Evolutionary conservation across 2,888 invertebrate species (phyloP).

Genomic region (Galerucella pusilla): DNA sequence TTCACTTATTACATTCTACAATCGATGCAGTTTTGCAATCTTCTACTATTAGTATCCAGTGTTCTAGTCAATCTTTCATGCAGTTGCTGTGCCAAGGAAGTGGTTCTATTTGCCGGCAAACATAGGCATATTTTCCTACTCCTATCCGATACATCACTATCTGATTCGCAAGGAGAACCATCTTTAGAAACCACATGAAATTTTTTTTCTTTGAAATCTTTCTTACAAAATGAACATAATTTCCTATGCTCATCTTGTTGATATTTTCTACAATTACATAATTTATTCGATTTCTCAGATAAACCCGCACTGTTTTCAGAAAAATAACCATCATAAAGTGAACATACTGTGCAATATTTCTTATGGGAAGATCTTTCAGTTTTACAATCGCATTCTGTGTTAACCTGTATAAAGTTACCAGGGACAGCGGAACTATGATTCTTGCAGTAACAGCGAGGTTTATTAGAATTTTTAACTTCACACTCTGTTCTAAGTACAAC

Average conservation of each 20-base stretch:
- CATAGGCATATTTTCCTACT: constrained; percentile 47
- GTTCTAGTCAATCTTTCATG: constrained; percentile 45
- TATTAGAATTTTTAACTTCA: constrained; percentile 20
- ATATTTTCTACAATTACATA: neutral
- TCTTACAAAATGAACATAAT: constrained; percentile 43
- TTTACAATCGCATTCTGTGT: constrained; percentile 3
- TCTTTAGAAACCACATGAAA: constrained; percentile 29
- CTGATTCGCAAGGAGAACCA: constrained; percentile 39
- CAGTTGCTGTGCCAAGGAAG: constrained; percentile 45
- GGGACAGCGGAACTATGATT: neutral
- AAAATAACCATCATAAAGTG: constrained; percentile 23
- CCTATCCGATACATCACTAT: constrained; percentile 30
- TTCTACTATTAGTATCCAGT: constrained; percentile 38
- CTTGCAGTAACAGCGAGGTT: constrained; percentile 14
- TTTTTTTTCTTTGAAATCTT: constrained; percentile 23
- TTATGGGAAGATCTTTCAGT: neutral
- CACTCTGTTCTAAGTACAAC: constrained; percentile 39
- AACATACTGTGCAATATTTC: constrained; percentile 16
- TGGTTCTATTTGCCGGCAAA: constrained; percentile 40
- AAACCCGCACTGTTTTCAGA: constrained; percentile 4
- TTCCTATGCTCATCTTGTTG: neutral
- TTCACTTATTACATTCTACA: constrained; percentile 17
- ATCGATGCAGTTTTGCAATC: constrained; percentile 38
- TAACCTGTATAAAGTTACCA: neutral
- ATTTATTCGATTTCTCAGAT: neutral